Evolutionary conservation across 1,140 invertebrate genomes (phyloP).

Genomic region (Microplitis demolitor): DNA sequence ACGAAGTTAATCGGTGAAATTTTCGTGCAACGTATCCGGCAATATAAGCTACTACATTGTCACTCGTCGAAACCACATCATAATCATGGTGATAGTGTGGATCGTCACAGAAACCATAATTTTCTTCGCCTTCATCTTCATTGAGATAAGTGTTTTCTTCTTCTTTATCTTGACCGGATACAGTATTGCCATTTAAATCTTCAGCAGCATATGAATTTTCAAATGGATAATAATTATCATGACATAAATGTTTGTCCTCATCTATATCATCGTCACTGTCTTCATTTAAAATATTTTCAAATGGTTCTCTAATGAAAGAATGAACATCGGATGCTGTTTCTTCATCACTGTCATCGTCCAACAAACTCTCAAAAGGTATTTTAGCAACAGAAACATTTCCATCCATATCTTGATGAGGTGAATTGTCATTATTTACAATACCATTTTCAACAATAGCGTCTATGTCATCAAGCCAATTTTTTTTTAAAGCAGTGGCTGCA

Average conservation of each 20-base stretch:
- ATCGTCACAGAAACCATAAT: conserved; percentile 2
- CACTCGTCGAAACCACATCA: conserved; percentile 26
- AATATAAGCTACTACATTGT: conserved; percentile 20
- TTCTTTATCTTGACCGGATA: too few species aligned
- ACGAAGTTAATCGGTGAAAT: conserved; percentile 11
- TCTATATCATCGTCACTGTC: background rate
- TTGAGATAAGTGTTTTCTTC: too few species aligned
- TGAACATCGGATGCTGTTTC: background rate
- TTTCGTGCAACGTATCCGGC: conserved; percentile 28
- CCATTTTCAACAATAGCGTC: background rate
- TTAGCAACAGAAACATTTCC: background rate
- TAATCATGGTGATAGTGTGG: conserved; percentile 11
- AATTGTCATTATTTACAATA: background rate
- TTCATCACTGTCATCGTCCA: background rate
- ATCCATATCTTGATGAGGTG: background rate
- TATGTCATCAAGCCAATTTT: background rate
- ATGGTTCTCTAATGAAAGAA: background rate
- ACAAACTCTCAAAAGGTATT: background rate
- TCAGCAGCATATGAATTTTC: background rate
- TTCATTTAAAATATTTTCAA: background rate
- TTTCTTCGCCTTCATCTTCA: too few species aligned
- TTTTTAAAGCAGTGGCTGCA: background rate
- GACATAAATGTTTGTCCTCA: background rate
- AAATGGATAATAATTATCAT: background rate
- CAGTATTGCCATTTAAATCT: background rate